phyloP scores from a whole-genome alignment of 2,797 vertebrate species.

The Melanotaenia maccullochi region DNA sequence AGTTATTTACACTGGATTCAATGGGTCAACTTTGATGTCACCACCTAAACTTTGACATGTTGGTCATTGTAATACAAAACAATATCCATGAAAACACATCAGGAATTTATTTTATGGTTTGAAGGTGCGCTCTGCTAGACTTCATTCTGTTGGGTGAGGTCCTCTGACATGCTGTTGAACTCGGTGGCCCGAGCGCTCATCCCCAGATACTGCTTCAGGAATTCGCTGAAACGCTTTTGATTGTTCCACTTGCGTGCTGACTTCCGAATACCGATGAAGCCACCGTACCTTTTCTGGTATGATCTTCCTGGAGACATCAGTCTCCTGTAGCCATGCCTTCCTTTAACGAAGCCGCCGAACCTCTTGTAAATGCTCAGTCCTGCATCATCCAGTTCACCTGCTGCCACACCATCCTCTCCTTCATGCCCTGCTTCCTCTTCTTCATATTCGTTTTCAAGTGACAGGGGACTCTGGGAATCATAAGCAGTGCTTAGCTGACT shows the following conservation, averaged over 20 bases:
- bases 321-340: slow-evolving; percentile 82
- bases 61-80: slow-evolving; percentile 35
- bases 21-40: slow-evolving; percentile 25
- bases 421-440: slow-evolving; percentile 60
- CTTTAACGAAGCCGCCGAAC: slow-evolving; percentile 84
- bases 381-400: slow-evolving; percentile 51
- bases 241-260: slow-evolving; percentile 97
- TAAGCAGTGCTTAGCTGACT: slow-evolving; percentile 61
- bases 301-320: slow-evolving; percentile 80
- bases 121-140: slow-evolving; percentile 72
- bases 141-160: slow-evolving; percentile 83
- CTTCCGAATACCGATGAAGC: slow-evolving; percentile 95
- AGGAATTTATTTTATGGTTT: slow-evolving; percentile 34
- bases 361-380: slow-evolving; percentile 82
- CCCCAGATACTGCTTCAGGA: slow-evolving; percentile 95
- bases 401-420: slow-evolving; percentile 48
- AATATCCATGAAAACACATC: slow-evolving; percentile 52
- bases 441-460: slow-evolving; percentile 69
- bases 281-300: slow-evolving; percentile 95
- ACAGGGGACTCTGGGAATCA: slow-evolving; percentile 60
- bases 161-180: slow-evolving; percentile 85
- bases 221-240: slow-evolving; percentile 97
- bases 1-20: slow-evolving; percentile 8
- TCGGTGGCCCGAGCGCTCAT: slow-evolving; percentile 90
- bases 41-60: slow-evolving; percentile 29